Evolutionary conservation across 2,888 invertebrate genomes (phyloP), one percentile per base, ranked within the genome.

Genomic region (Conchocele bisecta): DNA sequence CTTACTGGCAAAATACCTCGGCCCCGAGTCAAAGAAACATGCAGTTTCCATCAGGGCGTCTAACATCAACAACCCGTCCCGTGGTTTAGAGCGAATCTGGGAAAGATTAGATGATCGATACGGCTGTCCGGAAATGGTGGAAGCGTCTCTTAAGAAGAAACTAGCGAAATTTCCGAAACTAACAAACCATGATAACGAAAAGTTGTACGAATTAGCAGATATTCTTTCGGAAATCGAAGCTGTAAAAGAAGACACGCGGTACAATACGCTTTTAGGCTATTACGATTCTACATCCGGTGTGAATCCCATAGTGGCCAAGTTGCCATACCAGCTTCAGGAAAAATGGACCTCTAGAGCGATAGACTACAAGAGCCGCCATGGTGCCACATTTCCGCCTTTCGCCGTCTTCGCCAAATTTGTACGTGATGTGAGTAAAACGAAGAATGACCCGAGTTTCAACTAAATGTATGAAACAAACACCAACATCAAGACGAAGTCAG

Each of bases 321-420:
- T 73, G 7, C 67, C 68, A n/a, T 28, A 31, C 26, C 17, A 35
- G 24, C 15, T 68, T n/a, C 63, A 68, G 11, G 64, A 68, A 28
- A 68, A 68, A 42, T 73, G 73, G 68, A 50, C 28, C 0, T 24
- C 58, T 13, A 3, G 56, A 20, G 80, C 79, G 2, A 24, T 48
- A 1, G 56, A 53, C 1, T 80, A 76, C 33, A 82, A 79, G 51
- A 42, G 37, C 15, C 35, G 31, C 3, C 33, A 76, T 29, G 11
- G 15, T 13, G 74, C 74, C 9, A 0, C 63, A 4, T 81, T 59
- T 60, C 80, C 75, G 17, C 80, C 79, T 20, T 82, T 80, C 31
- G n/a, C 37, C 7, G 35, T 73, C 73, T 81, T 42, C n/a, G 64
- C 54, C 0, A 29, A 60, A n/a, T 83, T 80, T 33, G 61, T 81